Evolutionary conservation across 2,888 invertebrate species (phyloP).

Genomic region (Lasioglossum morio): DNA sequence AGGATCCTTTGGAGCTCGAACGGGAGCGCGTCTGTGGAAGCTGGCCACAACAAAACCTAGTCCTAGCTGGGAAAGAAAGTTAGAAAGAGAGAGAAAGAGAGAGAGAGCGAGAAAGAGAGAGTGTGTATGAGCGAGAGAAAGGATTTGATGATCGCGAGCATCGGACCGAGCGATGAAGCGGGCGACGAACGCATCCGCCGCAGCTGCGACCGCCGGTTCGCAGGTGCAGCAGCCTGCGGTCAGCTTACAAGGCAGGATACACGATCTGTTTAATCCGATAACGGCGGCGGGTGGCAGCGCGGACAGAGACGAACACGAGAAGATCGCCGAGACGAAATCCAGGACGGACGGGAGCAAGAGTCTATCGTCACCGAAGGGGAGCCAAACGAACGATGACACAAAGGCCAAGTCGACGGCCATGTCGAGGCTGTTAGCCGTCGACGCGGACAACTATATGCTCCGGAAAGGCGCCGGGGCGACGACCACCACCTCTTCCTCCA

Average conservation of each 20-base stretch:
- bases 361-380: conserved; percentile 56
- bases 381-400: conserved; percentile 69
- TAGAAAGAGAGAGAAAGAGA: background rate
- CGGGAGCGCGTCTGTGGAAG: background rate
- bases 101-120: background rate
- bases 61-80: conserved; percentile 14
- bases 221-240: conserved; percentile 68
- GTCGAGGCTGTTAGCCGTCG: conserved; percentile 80
- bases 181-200: conserved; percentile 67
- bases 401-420: conserved; percentile 79
- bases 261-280: conserved; percentile 62
- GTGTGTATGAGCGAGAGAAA: background rate
- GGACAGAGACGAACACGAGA: conserved; percentile 46
- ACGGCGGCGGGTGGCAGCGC: conserved; percentile 38
- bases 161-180: conserved; percentile 73
- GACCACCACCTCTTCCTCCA: conserved; percentile 31
- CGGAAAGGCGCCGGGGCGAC: conserved; percentile 75
- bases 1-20: conserved; percentile 42
- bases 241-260: conserved; percentile 61
- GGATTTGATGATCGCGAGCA: conserved; percentile 58
- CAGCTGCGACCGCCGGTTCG: conserved; percentile 68
- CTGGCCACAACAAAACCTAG: conserved; percentile 58
- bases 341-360: conserved; percentile 35
- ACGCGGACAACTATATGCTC: conserved; percentile 83
- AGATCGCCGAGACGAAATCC: conserved; percentile 41